phyloP scores from a whole-genome alignment of 2,888 invertebrate species.

The Lasius fuliginosus region DNA sequence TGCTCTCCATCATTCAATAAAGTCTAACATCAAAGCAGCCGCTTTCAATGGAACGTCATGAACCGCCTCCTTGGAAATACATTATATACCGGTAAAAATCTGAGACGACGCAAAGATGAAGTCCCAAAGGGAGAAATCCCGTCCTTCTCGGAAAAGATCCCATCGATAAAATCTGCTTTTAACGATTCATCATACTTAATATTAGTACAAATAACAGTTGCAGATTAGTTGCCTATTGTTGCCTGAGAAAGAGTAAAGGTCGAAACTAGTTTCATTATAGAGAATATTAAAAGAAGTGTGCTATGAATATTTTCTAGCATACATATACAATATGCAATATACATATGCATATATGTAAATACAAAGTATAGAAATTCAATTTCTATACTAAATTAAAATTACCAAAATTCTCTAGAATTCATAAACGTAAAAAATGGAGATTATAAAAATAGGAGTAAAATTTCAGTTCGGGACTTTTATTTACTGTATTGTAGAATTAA shows the following conservation, averaged over 20 bases:
- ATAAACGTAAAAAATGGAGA: not conserved
- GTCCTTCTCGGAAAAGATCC: slow-evolving; percentile 53
- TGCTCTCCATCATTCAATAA: slow-evolving; percentile 76
- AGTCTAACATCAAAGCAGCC: slow-evolving; percentile 74
- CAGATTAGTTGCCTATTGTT: not conserved
- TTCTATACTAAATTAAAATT: not conserved
- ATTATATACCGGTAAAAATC: slow-evolving; percentile 72
- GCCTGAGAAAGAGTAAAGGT: not conserved
- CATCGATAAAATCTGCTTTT: slow-evolving; percentile 56
- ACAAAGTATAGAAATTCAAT: not conserved
- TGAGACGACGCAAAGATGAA: slow-evolving; percentile 62
- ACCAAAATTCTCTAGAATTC: not conserved
- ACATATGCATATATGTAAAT: too few relatives aligned
- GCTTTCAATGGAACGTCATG: slow-evolving; percentile 56
- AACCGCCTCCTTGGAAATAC: slow-evolving; percentile 70
- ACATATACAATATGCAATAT: too few relatives aligned
- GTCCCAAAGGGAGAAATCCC: slow-evolving; percentile 53
- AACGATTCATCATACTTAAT: slow-evolving; percentile 42
- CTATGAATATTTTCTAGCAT: not conserved
- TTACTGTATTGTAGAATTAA: not conserved
- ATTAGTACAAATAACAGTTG: not conserved
- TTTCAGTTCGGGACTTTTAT: not conserved
- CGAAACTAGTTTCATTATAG: not conserved
- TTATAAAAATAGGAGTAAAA: not conserved
- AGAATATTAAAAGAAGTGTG: not conserved